Evolutionary conservation across 2,113 vertebrate genomes (phyloP), one percentile per base, ranked within the genome.

Genomic region (Epinephelus fuscoguttatus): DNA sequence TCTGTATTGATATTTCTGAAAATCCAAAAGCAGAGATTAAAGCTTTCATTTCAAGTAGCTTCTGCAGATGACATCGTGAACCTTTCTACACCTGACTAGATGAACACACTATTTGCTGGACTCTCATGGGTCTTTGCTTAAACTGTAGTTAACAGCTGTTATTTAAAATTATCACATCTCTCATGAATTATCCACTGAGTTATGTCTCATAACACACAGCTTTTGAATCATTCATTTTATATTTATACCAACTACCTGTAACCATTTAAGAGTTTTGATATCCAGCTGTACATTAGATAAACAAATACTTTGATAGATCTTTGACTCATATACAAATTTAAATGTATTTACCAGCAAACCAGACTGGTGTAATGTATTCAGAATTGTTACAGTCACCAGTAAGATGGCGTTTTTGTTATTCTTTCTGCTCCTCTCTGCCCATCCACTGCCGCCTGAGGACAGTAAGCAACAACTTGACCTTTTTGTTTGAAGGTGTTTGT

Each of bases 401-500:
- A 25, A 50, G 27, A 5, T 57, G 12, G 9, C 0, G 3, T 17
- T 47, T 56, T 50, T 30, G 56, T n/a, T 85, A n/a, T 55, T 25
- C 70, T 59, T 62, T 53, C 56, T 71, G 66, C 75, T 74, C 47
- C 53, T 69, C 27, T 0, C 59, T 33, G 55, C 40, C 40, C 47
- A 23, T 81, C 80, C 4, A 10, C 33, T 1, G 1, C 21, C 18
- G 17, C 47, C 19, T 2, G 56, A 37, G 45, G 27, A 52, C 80
- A 88, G 82, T 74, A 69, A 8, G 63, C 42, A 37, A 18, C 63
- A 17, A 30, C 23, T 70, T 27, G 33, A 84, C 10, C 47, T 59
- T 63, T 52, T 72, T 49, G 49, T 77, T 1, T 69, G 7, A 70
- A 72, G 82, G 64, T 82, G 63, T 80, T 57, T 60, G 40, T 85